These are phyloP conservation scores for Peucedramus taeniatus DNA, from an alignment of 2,113 vertebrate species.

Conservation along the genomic window DNA sequence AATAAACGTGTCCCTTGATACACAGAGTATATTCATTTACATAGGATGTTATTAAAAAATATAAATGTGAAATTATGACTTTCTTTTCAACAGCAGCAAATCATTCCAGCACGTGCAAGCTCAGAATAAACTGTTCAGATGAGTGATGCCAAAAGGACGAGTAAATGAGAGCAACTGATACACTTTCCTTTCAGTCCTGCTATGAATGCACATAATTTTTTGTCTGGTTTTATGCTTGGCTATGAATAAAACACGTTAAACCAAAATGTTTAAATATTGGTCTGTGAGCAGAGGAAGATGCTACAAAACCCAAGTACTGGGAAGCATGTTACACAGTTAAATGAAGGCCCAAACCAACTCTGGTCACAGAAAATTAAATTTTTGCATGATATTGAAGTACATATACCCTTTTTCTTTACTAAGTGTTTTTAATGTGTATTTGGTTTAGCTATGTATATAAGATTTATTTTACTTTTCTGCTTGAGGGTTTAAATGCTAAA, in stretches of 20 bases:
- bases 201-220: neutral
- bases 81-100: neutral
- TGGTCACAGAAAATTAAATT: neutral
- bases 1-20: neutral
- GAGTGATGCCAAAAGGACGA: neutral
- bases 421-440: neutral
- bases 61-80: neutral
- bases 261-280: neutral
- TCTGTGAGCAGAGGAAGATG: neutral
- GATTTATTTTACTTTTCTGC: neutral
- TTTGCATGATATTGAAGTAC: neutral
- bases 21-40: neutral
- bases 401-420: neutral
- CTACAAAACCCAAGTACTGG: neutral
- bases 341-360: neutral
- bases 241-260: neutral
- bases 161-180: neutral
- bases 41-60: neutral
- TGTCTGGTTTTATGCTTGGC: neutral
- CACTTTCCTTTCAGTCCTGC: neutral
- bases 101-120: neutral
- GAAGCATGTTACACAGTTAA: neutral
- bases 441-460: neutral
- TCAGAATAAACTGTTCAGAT: neutral
- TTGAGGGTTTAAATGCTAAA: neutral